Percentiles rank a stretch among this genome's conserved stretches.
phyloP scores from a whole-genome alignment of 2,888 invertebrate genomes.

The Allygus modestus region DNA sequence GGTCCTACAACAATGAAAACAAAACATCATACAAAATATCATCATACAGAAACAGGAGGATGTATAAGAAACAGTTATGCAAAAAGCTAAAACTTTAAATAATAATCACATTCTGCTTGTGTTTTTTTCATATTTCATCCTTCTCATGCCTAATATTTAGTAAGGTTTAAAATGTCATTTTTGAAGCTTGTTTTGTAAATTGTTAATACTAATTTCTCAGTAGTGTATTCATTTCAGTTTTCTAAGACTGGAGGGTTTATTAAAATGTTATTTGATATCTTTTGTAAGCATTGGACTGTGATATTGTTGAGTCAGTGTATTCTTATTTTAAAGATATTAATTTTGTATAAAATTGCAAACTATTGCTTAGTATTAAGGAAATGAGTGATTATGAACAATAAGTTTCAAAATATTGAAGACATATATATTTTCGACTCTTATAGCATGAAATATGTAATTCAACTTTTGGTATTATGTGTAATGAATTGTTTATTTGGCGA shows the following conservation, averaged over 20 bases:
- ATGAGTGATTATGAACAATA: constrained; percentile 29
- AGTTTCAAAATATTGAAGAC: not conserved
- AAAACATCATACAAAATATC: no score
- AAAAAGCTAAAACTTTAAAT: no score
- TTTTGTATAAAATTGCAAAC: not conserved
- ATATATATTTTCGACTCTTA: constrained; percentile 1
- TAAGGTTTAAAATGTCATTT: no score
- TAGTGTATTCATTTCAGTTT: not conserved
- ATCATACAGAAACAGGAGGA: no score
- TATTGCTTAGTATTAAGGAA: not conserved
- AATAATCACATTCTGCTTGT: no score
- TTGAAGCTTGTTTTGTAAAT: no score
- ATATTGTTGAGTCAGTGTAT: constrained; percentile 33
- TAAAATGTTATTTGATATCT: constrained; percentile 1
- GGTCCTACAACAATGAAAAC: no score
- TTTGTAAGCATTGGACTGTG: constrained; percentile 40
- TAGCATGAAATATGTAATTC: not conserved
- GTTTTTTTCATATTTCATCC: no score
- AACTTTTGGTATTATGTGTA: not conserved
- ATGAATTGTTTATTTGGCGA: not conserved
- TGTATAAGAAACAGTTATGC: no score
- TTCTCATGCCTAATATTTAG: no score
- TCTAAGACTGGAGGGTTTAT: not conserved
- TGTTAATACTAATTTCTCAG: no score
- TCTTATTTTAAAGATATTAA: not conserved